Base-by-base conservation (phyloP, 2,113 vertebrate genomes). In the Micromys minutus region DNA sequence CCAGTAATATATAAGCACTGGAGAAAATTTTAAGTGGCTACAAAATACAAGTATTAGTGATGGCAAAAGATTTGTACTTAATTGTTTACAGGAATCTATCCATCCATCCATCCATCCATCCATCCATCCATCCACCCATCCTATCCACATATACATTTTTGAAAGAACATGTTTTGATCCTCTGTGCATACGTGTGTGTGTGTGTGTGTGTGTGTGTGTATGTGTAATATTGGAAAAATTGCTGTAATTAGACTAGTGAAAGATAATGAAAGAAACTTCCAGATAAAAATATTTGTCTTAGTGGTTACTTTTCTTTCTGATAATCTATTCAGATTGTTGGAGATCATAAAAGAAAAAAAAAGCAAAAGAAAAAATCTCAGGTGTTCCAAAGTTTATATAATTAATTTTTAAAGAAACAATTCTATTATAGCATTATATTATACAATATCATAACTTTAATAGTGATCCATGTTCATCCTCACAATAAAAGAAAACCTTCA, bases 401-500 rank as follows among this genome's bases (percentile, higher is more conserved):
- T 76, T 55, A 77, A 74, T 47, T 89, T 97, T 90, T 55, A 87
- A 93, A 90, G 74, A 87, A 90, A 85, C 39, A 89, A 94, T 94
- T 67, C 16, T 75, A 17, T 21, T 94, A 36, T 67, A 55, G 81
- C 24, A 45, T 59, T n/a, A 95, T 77, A 89, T 59, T 71, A 69
- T 0, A 76, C 21, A 17, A 42, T n/a, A 92, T 59, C 69, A 65
- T 88, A 94, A 91, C n/a, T 87, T 39, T 87, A 92, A 80, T 81
- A 39, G 47, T 84, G 31, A 77, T 59, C 8, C 15, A 31, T 15
- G 9, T 29, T 76, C 10, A 76, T 84, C 1, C 76, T 83, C 21
- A 72, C n/a, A 15, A 61, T 16, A 52, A 24, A 52, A 84, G 29
- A 59, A 94, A 84, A 57, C 47, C 47, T 45, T 61, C 9, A 77